Conservation (phyloP, 2,797 vertebrate species). For the Nasua narica region DNA sequence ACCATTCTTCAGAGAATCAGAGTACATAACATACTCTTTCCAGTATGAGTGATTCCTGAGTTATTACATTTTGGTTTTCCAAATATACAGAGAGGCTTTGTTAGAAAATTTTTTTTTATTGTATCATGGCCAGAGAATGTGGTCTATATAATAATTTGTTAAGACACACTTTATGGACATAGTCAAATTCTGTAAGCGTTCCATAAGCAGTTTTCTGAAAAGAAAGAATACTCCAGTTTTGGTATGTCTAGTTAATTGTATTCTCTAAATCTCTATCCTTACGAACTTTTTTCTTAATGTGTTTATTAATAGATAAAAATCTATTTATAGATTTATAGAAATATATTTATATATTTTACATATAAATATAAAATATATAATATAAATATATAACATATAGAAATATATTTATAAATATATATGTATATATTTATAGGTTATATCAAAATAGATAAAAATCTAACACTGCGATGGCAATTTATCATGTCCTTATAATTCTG, state of each 20-base stretch:
- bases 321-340: no score
- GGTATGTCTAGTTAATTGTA: not conserved
- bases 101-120: not conserved
- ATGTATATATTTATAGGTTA: no score
- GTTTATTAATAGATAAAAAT: not conserved
- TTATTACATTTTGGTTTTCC: not conserved
- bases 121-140: slow-evolving; percentile 8
- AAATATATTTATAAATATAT: no score
- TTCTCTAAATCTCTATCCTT: not conserved
- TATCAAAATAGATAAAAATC: not conserved
- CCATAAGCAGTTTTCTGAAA: not conserved
- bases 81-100: not conserved
- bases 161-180: not conserved
- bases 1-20: not conserved
- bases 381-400: no score
- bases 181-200: not conserved
- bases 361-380: no score
- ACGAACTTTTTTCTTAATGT: not conserved
- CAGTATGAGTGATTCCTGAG: not conserved
- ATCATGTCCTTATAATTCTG: slow-evolving; percentile 6
- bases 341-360: no score
- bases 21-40: not conserved
- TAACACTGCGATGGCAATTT: not conserved
- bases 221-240: not conserved
- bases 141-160: not conserved